Evolutionary conservation across 2,888 invertebrate species (phyloP), one percentile per base, ranked within the genome.

Genomic region (Amphimallon solstitiale): DNA sequence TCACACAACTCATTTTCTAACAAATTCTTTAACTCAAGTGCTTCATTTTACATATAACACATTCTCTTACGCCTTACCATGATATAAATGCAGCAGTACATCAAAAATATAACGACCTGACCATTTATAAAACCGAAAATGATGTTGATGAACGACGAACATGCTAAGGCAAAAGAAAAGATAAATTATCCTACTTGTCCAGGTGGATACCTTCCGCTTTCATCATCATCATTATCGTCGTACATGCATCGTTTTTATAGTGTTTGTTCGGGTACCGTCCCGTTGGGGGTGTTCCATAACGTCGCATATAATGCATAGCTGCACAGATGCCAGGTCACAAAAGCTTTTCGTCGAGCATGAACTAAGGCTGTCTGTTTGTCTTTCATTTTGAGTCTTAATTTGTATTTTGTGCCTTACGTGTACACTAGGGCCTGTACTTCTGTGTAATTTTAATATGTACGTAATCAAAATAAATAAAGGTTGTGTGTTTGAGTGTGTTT

Each of bases 101-200:
- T 52, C 52, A 37, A 52, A 52, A 35, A 10, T 35, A 52, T 17
- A n/a, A 14, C 37, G 37, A 37, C 5, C 4, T 37, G 52, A 37
- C 35, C 35, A 52, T 52, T 35, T 52, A 52, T 35, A 52, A 43
- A 37, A 52, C 35, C 37, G n/a, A 52, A 52, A 52, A 52, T 52
- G 52, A 52, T 52, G 52, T 37, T 52, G 52, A 52, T 52, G 52
- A 52, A 52, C 37, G 35, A 52, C 35, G 52, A 9, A 35, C 35
- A 7, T 37, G 35, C 17, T 34, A 37, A 35, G 52, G 52, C n/a
- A 17, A 15, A 17, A 19, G 52, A 10, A 52, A 52, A 63, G 63
- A 63, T 63, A 63, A 63, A 63, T 63, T 63, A 40, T 63, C 52
- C 63, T 63, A 63, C 52, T 63, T 63, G 52, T 63, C 51, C 45